Percentiles rank a stretch among this genome's conserved stretches.
Conservation (phyloP, 2,797 vertebrate genomes). For the Melanotaenia nigrans region DNA sequence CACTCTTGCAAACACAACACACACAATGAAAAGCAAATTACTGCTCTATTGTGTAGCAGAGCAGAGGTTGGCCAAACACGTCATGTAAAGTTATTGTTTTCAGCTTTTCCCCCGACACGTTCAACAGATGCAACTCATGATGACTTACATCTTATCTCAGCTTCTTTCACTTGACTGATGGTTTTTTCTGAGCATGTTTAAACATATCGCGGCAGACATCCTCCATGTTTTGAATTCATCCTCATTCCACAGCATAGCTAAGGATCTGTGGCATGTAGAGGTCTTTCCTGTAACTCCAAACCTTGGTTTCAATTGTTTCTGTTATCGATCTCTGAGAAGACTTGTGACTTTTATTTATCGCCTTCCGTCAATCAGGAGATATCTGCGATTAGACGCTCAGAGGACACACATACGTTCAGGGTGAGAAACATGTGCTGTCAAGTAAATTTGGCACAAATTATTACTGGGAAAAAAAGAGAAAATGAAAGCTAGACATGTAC, state of each 20-base stretch:
- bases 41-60: constrained; percentile 12
- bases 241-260: constrained; percentile 44
- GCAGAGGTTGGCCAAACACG: constrained; percentile 22
- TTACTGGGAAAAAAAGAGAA: background rate
- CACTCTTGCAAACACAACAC: constrained; percentile 16
- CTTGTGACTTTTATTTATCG: background rate
- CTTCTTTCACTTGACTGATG: constrained; percentile 26
- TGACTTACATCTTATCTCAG: constrained; percentile 43
- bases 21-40: constrained; percentile 18
- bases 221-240: constrained; percentile 27
- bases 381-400: background rate
- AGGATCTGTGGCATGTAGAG: constrained; percentile 23
- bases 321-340: constrained; percentile 48
- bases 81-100: constrained; percentile 38
- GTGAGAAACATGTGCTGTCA: background rate
- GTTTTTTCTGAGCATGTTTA: constrained; percentile 19
- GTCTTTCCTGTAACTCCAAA: constrained; percentile 14
- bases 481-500: background rate
- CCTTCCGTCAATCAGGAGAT: background rate
- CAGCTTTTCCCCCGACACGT: constrained; percentile 49
- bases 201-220: constrained; percentile 34
- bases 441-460: background rate
- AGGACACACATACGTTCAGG: background rate
- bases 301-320: constrained; percentile 17
- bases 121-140: constrained; percentile 38